Evolutionary conservation across 2,888 invertebrate species (phyloP), one percentile per base, ranked within the genome.

Genomic region (Thera britannica): DNA sequence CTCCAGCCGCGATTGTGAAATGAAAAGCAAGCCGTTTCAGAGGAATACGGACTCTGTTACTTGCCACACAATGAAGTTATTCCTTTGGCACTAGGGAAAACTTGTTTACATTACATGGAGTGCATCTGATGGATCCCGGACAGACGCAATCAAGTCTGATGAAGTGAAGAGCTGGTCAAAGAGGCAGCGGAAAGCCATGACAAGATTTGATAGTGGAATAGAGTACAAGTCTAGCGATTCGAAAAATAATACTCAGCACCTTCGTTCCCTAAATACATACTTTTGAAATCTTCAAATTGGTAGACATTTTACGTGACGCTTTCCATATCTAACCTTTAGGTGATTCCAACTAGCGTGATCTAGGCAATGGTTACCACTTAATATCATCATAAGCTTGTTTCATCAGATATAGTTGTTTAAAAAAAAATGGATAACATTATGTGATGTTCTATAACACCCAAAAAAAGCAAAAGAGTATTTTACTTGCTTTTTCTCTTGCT

Each of bases 91-190:
- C 82, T 88, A 85, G 85, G 75, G 83, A 78, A 83, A 85, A 84
- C 85, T 88, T 90, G 87, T 88, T 89, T 89, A 85, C 82, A 83
- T 86, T 86, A 83, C 69, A 72, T 70, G 79, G 76, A 82, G 82
- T 89, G 89, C 87, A 85, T 80, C 79, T 87, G 86, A 87, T 85
- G 85, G 81, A 69, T 75, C 71, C 75, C 75, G 77, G 81, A 80
- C 81, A 76, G 83, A 75, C 77, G 81, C 79, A 82, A 84, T 84
- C 82, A 80, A 74, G 77, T 75, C 54, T 70, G 70, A 59, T 57
- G 62, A 52, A 58, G 49, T 48, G 58, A 75, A 67, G n/a, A 57
- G 73, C 8, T 60, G 46, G 73, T 67, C 65, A n/a, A 0, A 71
- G 78, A 75, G 75, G 58, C 12, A 58, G 57, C 48, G 55, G 59